phyloP scores from a whole-genome alignment of 2,888 invertebrate genomes.

The Eulithis testata region DNA sequence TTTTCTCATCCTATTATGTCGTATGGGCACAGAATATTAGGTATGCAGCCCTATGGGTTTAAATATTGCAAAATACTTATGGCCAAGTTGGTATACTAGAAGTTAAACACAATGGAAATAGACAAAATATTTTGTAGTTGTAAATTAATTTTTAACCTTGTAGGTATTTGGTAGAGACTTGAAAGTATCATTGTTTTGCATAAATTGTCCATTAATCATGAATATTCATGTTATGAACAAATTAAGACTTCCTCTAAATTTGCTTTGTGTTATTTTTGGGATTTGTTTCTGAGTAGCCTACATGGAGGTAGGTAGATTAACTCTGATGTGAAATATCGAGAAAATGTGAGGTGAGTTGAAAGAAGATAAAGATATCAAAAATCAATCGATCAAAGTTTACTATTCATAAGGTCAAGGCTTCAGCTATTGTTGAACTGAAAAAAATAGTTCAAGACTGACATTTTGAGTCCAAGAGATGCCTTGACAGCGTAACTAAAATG shows the following conservation, averaged over 20 bases:
- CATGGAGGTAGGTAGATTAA: too few species aligned
- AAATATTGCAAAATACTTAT: too few species aligned
- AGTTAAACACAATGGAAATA: conserved; percentile 17
- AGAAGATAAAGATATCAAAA: neutral
- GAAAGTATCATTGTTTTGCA: conserved; percentile 21
- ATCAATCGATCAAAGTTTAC: neutral
- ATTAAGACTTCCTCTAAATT: conserved; percentile 5
- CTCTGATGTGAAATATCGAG: too few species aligned
- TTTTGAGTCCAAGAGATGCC: conserved; percentile 33
- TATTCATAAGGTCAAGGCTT: conserved; percentile 37
- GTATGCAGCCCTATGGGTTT: too few species aligned
- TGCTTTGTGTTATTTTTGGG: neutral
- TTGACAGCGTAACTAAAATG: conserved; percentile 22
- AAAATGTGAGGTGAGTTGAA: neutral
- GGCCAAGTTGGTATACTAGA: too few species aligned
- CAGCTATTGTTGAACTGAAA: conserved; percentile 34
- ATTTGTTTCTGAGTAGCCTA: neutral
- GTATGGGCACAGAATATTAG: too few species aligned
- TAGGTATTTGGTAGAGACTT: conserved; percentile 9
- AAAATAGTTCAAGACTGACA: conserved; percentile 40
- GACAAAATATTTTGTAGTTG: conserved; percentile 35
- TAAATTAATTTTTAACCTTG: conserved; percentile 39
- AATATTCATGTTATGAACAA: conserved; percentile 6
- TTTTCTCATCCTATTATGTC: too few species aligned
- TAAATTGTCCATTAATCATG: conserved; percentile 3